These are phyloP conservation scores for Meloidogyne chitwoodi DNA, from an alignment of 1,140 invertebrate genomes.

Conservation along the genomic window DNA sequence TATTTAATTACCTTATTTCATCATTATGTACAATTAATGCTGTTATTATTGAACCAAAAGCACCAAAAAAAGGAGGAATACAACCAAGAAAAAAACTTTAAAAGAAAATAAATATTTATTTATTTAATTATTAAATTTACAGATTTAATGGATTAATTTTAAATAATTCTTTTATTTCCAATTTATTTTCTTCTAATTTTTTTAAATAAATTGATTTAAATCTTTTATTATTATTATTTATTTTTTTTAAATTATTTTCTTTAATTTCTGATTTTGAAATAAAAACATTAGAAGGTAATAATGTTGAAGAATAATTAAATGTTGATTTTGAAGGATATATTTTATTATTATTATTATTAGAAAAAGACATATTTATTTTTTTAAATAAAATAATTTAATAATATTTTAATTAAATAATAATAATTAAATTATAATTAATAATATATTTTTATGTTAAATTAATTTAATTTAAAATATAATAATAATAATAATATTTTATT, in stretches of 20 bases:
- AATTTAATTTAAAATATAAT: no score
- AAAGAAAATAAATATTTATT: neutral
- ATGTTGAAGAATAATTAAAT: neutral
- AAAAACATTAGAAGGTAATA: neutral
- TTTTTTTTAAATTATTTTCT: neutral
- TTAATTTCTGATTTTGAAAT: neutral
- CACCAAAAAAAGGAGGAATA: slow-evolving; percentile 56
- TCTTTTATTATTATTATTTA: neutral
- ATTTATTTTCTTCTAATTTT: slow-evolving; percentile 9
- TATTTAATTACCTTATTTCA: slow-evolving; percentile 48
- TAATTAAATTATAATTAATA: no score
- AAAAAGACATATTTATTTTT: no score
- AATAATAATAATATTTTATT: no score
- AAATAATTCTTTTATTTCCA: slow-evolving; percentile 29
- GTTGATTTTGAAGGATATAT: neutral
- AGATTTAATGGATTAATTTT: slow-evolving; percentile 45
- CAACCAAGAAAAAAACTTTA: slow-evolving; percentile 52
- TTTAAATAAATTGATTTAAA: neutral
- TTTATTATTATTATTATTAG: neutral
- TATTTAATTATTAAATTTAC: slow-evolving; percentile 11
- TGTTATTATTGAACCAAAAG: slow-evolving; percentile 53
- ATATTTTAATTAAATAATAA: no score
- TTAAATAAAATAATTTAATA: no score
- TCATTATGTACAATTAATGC: slow-evolving; percentile 58
- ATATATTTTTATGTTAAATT: no score